Evolutionary conservation across 2,113 vertebrate species (phyloP).

Genomic region (Aegotheles bennettii): DNA sequence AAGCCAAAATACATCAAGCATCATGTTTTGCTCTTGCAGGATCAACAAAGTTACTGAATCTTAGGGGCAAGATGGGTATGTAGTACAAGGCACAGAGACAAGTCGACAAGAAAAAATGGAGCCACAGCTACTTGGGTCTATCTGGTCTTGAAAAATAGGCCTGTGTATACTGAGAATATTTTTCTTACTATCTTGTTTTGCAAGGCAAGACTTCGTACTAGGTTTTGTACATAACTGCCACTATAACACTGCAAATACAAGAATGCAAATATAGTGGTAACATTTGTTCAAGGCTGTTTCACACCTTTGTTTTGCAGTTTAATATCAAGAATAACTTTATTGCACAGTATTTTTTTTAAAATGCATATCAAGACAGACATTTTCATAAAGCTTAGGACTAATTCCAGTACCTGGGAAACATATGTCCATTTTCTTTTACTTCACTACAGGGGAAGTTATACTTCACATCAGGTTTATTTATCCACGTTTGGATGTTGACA

Average conservation of each 20-base stretch:
- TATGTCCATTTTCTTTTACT: conserved; percentile 97
- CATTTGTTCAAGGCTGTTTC: not conserved
- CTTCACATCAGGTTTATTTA: conserved; percentile 96
- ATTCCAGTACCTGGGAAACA: conserved; percentile 90
- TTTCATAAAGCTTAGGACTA: not conserved
- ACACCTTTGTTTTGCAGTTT: not conserved
- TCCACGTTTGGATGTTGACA: conserved; percentile 97
- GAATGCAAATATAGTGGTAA: not conserved
- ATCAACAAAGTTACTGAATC: not conserved
- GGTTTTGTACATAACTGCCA: not conserved
- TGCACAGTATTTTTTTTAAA: not conserved
- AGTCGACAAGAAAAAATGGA: not conserved
- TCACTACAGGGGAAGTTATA: conserved; percentile 94
- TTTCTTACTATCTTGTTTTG: not conserved
- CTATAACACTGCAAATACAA: not conserved
- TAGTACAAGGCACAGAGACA: not conserved
- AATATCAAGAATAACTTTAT: not conserved
- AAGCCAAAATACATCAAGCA: not conserved
- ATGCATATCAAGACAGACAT: not conserved
- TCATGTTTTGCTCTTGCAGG: not conserved
- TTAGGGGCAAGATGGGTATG: not conserved
- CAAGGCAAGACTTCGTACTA: not conserved
- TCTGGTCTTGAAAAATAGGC: not conserved
- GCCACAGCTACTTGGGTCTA: not conserved
- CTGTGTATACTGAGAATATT: not conserved